These are phyloP conservation scores for Coryphaenoides rupestris DNA, from an alignment of 2,113 vertebrate genomes.

Conservation along the genomic window DNA sequence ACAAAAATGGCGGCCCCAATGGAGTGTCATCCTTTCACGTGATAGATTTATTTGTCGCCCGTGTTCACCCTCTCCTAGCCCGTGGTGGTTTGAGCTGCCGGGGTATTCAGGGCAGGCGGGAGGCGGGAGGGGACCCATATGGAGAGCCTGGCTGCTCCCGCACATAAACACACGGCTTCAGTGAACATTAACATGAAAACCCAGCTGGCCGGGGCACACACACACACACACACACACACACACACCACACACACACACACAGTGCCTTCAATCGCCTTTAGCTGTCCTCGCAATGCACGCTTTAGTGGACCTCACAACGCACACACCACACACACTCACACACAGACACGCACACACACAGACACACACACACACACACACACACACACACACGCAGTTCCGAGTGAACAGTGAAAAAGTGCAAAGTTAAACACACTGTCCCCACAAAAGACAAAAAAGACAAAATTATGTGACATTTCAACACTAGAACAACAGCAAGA, in stretches of 20 bases:
- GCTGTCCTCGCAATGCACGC: too few species aligned
- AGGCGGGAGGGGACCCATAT: constrained; percentile 58
- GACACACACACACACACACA: not conserved
- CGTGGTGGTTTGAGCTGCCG: constrained; percentile 36
- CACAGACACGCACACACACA: not conserved
- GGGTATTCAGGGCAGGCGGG: constrained; percentile 27
- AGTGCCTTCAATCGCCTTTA: too few species aligned
- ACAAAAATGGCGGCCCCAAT: too few species aligned
- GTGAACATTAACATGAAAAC: constrained; percentile 64
- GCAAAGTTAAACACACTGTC: too few species aligned
- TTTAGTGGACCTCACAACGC: too few species aligned
- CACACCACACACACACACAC: not conserved
- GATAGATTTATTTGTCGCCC: too few species aligned
- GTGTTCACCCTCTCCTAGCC: constrained; percentile 27
- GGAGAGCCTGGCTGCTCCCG: constrained; percentile 59
- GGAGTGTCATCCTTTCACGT: too few species aligned
- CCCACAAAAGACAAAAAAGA: too few species aligned
- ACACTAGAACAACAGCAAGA: too few species aligned
- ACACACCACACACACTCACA: constrained; percentile 20
- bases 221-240: constrained; percentile 11
- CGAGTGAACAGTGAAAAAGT: too few species aligned
- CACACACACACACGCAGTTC: not conserved
- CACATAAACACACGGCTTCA: constrained; percentile 49
- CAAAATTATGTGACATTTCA: too few species aligned
- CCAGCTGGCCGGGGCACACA: constrained; percentile 55